Percentiles rank a stretch among this genome's conserved stretches.
phyloP scores from a whole-genome alignment of 2,888 invertebrate genomes.

The Lasioglossum malachurum region DNA sequence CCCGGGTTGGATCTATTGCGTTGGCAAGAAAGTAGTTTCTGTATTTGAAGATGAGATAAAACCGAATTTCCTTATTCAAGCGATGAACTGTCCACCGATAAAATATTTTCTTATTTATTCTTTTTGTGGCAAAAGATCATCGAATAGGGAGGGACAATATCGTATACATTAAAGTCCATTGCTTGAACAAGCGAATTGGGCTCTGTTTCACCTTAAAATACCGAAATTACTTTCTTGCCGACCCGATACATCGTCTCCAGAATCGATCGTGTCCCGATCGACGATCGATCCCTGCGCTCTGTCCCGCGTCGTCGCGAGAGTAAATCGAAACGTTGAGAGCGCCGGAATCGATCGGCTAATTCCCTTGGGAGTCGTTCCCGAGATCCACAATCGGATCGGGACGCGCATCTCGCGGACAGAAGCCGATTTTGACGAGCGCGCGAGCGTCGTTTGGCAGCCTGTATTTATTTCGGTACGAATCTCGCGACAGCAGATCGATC shows the following conservation, averaged over 20 bases:
- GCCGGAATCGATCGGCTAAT: not conserved
- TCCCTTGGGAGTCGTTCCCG: slow-evolving; percentile 4
- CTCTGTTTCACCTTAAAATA: too few relatives aligned
- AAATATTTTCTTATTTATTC: too few relatives aligned
- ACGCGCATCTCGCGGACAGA: slow-evolving; percentile 13
- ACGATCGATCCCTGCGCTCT: not conserved
- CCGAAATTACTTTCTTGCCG: too few relatives aligned
- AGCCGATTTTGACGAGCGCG: slow-evolving; percentile 17
- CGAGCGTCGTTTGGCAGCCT: not conserved
- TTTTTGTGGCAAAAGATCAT: too few relatives aligned
- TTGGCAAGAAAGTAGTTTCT: too few relatives aligned
- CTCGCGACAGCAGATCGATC: slow-evolving; percentile 14
- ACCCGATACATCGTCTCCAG: not conserved
- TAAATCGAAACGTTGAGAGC: not conserved
- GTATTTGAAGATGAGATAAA: too few relatives aligned
- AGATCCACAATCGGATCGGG: slow-evolving; percentile 34
- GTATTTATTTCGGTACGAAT: slow-evolving; percentile 34
- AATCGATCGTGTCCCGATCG: slow-evolving; percentile 19
- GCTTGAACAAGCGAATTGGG: too few relatives aligned
- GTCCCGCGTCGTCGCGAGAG: not conserved
- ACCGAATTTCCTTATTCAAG: too few relatives aligned
- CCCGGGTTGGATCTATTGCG: not conserved
- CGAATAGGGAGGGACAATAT: too few relatives aligned
- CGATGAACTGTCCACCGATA: too few relatives aligned
- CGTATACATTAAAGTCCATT: too few relatives aligned